These are phyloP conservation scores for Papilio gigon DNA, from an alignment of 2,888 invertebrate species.

Conservation along the genomic window DNA sequence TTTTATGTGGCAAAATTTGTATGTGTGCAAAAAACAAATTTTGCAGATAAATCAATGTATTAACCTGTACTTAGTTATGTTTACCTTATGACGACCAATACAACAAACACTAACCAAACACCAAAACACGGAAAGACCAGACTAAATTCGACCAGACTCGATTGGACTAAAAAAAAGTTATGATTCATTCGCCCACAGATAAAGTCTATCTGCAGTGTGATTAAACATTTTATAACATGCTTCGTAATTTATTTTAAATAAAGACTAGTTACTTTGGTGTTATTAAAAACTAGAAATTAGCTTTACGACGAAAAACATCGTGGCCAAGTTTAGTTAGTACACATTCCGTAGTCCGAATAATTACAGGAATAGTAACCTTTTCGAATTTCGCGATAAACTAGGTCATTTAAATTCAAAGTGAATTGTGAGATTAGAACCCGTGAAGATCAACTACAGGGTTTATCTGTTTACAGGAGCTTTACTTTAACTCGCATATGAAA, in stretches of 20 bases:
- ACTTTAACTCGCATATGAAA: not conserved
- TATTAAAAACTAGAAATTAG: not conserved
- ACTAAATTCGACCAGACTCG: too few species aligned
- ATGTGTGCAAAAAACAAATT: too few species aligned
- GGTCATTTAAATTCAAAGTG: not conserved
- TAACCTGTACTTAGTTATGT: not conserved
- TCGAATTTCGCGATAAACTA: not conserved
- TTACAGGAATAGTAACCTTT: not conserved
- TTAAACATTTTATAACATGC: not conserved
- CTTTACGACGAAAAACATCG: not conserved
- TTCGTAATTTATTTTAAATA: not conserved
- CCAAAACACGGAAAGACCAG: not conserved
- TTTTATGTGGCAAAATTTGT: not conserved
- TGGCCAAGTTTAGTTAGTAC: not conserved
- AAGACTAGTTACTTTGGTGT: not conserved
- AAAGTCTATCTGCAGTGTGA: not conserved
- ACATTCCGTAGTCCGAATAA: not conserved
- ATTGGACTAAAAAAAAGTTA: not conserved
- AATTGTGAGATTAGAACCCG: not conserved
- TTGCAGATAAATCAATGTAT: not conserved
- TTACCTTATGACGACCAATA: not conserved
- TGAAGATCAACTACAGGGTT: not conserved
- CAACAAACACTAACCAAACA: not conserved
- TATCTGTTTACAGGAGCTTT: not conserved
- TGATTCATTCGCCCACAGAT: slow-evolving; percentile 16